Evolutionary conservation across 2,797 vertebrate species (phyloP), one percentile per base, ranked within the genome.

Genomic region (Forpus xanthops): DNA sequence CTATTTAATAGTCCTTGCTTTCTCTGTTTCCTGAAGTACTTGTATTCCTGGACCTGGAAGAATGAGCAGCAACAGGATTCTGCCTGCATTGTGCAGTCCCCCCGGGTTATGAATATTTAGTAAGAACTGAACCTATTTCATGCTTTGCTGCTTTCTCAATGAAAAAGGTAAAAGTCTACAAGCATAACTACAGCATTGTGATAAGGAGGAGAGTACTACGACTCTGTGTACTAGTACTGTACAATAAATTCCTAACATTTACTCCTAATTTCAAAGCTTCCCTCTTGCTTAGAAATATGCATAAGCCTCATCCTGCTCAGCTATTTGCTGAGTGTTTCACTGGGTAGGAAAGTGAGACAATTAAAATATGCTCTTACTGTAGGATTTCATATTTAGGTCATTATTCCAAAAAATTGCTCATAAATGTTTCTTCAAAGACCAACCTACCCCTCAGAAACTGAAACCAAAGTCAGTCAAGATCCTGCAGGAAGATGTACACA

Each of bases 61-160:
- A 35, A 70, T 65, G 75, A 87, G 64, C 41, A 66, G 65, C 24
- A 65, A 65, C 72, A 89, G 31, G 85, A 73, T 91, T 66, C 84
- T 60, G 30, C 71, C 78, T 93, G 73, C 62, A 24, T 31, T 68
- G 19, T 74, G 68, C 68, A 60, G 37, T 53, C 55, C 64, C 77
- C 52, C n/a, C 64, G 78, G 64, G 68, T 77, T 66, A 76, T 15
- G n/a, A 73, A 86, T 78, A 84, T 76, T 79, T 94, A 73, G 53
- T 49, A 87, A 83, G 87, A 95, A 86, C 76, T 74, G 89, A 83
- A 28, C 65, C 49, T 82, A 50, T 89, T 84, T 87, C 61, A 42
- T 82, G 53, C 53, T 72, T 65, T 76, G 37, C 10, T 83, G 20
- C 42, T 93, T 56, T 85, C 17, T 91, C 55, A 82, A 62, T 70